Evolutionary conservation across 2,113 vertebrate species (phyloP).

Genomic region (Hippocampus zosterae): DNA sequence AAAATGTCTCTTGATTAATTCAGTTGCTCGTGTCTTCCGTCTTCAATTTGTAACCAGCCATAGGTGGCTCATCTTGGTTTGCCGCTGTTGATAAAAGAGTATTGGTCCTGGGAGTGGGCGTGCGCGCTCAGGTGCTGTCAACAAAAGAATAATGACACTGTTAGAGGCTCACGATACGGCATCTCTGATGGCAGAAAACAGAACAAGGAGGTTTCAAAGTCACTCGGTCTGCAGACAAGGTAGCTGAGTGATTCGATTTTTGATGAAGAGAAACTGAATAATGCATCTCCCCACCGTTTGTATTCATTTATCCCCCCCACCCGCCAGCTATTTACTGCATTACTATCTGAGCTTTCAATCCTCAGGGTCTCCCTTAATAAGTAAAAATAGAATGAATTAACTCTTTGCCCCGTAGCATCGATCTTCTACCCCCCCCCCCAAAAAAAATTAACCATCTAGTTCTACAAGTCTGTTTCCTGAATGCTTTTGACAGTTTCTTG

Average conservation of each 20-base stretch:
- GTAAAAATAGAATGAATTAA: no score
- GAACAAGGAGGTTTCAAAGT: background rate
- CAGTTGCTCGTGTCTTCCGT: fast-evolving
- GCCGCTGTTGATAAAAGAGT: constrained; percentile 37
- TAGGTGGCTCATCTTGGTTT: constrained; percentile 15
- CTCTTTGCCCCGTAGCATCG: no score
- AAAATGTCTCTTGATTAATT: fast-evolving
- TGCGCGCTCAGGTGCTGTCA: constrained; percentile 34
- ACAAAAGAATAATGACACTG: constrained; percentile 6
- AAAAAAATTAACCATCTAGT: no score
- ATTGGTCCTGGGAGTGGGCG: constrained; percentile 29
- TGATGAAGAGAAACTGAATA: no score
- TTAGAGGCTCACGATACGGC: background rate
- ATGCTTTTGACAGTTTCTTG: no score
- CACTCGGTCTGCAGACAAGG: background rate
- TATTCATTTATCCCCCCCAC: no score
- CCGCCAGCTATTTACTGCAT: no score
- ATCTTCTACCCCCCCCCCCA: no score
- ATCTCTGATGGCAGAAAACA: background rate
- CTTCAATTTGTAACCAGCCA: background rate
- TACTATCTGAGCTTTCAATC: no score
- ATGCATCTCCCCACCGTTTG: no score
- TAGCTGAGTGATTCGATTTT: background rate
- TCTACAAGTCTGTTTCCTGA: no score
- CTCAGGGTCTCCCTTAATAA: no score